phyloP scores from a whole-genome alignment of 2,888 invertebrate species.

The Aporophyla lueneburgensis region DNA sequence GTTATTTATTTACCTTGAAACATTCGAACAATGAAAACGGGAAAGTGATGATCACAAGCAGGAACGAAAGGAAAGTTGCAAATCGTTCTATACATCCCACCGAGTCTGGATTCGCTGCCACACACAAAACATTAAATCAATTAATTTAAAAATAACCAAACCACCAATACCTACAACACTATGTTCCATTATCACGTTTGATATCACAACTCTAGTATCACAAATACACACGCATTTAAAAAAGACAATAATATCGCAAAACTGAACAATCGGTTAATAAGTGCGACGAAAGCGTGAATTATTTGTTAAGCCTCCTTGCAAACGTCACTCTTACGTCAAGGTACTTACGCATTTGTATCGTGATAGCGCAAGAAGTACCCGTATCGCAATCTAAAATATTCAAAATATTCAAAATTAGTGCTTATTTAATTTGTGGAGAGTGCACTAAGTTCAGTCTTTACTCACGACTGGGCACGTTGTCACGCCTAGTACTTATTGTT shows the following conservation, averaged over 20 bases:
- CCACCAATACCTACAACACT: conserved; percentile 26
- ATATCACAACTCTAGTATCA: conserved; percentile 38
- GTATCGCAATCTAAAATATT: conserved; percentile 89
- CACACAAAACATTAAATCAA: conserved; percentile 69
- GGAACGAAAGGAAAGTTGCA: conserved; percentile 93
- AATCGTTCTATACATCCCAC: conserved; percentile 94
- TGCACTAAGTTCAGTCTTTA: conserved; percentile 73
- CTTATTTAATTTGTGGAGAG: conserved; percentile 63
- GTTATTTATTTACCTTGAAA: conserved; percentile 92
- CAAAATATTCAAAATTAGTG: conserved; percentile 80
- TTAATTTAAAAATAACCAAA: conserved; percentile 31
- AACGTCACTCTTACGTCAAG: conserved; percentile 70
- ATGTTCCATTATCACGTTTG: conserved; percentile 8
- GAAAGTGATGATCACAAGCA: conserved; percentile 94
- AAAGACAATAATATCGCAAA: conserved; percentile 43
- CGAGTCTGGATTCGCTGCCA: conserved; percentile 92
- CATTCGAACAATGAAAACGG: conserved; percentile 96
- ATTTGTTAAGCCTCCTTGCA: conserved; percentile 70
- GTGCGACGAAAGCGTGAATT: conserved; percentile 69
- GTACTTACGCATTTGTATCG: conserved; percentile 90
- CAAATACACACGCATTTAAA: conserved; percentile 48
- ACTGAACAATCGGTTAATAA: conserved; percentile 63
- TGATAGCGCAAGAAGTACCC: conserved; percentile 89
- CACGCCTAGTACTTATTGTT: conserved; percentile 84
- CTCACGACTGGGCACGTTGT: conserved; percentile 88